Evolutionary conservation across 1,140 invertebrate genomes (phyloP).

Genomic region (Lysiphlebus fabarum): DNA sequence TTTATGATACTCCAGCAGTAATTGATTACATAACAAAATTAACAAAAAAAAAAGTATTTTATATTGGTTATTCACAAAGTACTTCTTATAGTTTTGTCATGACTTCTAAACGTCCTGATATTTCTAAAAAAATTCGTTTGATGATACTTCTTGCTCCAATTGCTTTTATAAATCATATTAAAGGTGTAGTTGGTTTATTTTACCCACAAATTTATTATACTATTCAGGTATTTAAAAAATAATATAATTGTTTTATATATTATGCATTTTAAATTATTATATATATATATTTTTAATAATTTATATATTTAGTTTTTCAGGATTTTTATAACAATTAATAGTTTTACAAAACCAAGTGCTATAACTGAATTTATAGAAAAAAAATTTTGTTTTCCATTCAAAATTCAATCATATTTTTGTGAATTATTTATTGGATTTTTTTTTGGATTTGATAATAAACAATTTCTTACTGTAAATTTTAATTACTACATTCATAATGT

Average conservation of each 20-base stretch:
- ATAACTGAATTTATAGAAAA: no score
- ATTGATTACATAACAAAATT: constrained; percentile 52
- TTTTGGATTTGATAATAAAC: constrained; percentile 38
- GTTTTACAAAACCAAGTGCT: no score
- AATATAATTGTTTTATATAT: no score
- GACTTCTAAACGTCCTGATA: constrained; percentile 57
- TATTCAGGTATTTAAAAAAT: not conserved
- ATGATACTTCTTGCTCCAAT: constrained; percentile 72
- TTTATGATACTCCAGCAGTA: constrained; percentile 61
- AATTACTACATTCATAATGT: no score
- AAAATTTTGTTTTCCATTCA: no score
- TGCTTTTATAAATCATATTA: constrained; percentile 66
- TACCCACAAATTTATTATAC: no score
- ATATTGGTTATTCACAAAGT: constrained; percentile 66
- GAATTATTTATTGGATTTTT: no score
- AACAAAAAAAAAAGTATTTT: constrained; percentile 37
- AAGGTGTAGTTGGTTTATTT: constrained; percentile 42
- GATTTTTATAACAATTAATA: no score
- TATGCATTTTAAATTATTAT: no score
- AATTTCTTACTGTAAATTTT: not conserved
- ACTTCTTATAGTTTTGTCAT: constrained; percentile 62
- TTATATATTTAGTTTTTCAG: no score
- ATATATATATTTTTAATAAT: no score
- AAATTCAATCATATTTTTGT: no score
- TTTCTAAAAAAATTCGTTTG: constrained; percentile 28